Conservation (phyloP, 2,797 vertebrate genomes). For the Phataginus tricuspis region DNA sequence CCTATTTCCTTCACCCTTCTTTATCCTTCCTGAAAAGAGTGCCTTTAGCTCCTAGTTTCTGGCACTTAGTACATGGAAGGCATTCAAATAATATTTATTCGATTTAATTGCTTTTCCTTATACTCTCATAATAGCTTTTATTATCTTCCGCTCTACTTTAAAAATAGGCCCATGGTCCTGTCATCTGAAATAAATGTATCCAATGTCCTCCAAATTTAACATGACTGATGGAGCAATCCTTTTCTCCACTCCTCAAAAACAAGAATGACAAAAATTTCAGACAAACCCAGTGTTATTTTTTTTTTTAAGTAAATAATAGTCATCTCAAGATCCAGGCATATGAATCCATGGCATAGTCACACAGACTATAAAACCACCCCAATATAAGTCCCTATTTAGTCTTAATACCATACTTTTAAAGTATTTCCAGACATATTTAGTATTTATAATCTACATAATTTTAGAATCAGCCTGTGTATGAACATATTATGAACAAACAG, state of each 20-base stretch:
- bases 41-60: neutral
- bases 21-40: neutral
- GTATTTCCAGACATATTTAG: neutral
- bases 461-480: neutral
- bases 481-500: neutral
- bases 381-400: neutral
- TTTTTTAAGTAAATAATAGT: neutral
- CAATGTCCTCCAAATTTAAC: neutral
- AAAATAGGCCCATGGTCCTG: neutral
- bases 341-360: neutral
- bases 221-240: neutral
- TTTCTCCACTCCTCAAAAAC: neutral
- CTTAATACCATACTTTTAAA: neutral
- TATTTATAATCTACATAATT: neutral
- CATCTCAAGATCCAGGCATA: neutral
- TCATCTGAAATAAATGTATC: neutral
- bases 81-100: neutral
- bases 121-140: neutral
- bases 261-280: neutral
- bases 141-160: neutral
- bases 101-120: conserved; percentile 8
- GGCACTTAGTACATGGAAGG: neutral
- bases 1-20: neutral
- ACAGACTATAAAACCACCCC: neutral
- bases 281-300: neutral